phyloP scores from a whole-genome alignment of 2,797 vertebrate species.

The Gallirallus australis region DNA sequence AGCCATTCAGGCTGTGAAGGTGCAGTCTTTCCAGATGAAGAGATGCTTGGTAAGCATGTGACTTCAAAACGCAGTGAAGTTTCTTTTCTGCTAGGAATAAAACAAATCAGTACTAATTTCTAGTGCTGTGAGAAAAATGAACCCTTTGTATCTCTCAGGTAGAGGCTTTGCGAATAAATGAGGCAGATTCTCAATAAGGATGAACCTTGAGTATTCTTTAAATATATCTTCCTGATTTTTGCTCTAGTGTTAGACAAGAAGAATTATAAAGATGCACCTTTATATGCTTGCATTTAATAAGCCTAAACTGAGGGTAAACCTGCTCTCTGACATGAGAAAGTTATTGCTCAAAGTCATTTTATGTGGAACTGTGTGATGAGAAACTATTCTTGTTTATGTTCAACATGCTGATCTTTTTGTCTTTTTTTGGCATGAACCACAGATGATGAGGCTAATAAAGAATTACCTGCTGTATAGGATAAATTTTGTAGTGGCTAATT shows the following conservation, averaged over 20 bases:
- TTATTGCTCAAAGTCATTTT: not conserved
- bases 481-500: not conserved
- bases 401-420: not conserved
- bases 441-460: not conserved
- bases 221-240: not conserved
- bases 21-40: slow-evolving; percentile 99
- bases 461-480: not conserved
- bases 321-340: not conserved
- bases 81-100: not conserved
- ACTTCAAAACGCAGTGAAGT: not conserved
- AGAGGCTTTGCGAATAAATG: not conserved
- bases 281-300: not conserved
- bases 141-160: not conserved
- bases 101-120: not conserved
- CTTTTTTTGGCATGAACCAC: not conserved
- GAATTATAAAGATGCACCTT: not conserved
- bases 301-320: not conserved
- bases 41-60: slow-evolving; percentile 91
- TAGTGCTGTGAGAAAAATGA: not conserved
- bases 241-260: not conserved
- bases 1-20: slow-evolving; percentile 97
- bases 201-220: not conserved
- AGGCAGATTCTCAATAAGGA: not conserved
- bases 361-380: not conserved
- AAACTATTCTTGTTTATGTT: not conserved